Evolutionary conservation across 2,888 invertebrate species (phyloP).

Genomic region (Lycia hirtaria): DNA sequence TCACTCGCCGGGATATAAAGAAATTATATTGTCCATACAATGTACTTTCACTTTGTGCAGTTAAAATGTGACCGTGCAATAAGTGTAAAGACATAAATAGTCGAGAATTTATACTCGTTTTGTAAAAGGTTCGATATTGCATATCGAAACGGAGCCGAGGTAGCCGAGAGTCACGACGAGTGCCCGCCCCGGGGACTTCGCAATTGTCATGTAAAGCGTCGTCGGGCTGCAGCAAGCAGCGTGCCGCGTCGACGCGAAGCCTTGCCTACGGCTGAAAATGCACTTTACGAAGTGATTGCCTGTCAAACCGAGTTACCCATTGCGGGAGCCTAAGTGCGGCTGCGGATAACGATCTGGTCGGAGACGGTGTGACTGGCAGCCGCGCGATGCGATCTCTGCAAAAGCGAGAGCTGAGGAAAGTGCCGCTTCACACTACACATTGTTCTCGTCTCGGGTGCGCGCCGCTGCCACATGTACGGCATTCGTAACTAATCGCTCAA

Average conservation of each 20-base stretch:
- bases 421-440: constrained; percentile 47
- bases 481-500: constrained; percentile 43
- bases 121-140: constrained; percentile 53
- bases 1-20: constrained; percentile 54
- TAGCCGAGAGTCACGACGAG: constrained; percentile 60
- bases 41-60: constrained; percentile 51
- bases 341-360: constrained; percentile 69
- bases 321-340: constrained; percentile 67
- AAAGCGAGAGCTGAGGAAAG: constrained; percentile 53
- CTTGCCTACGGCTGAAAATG: constrained; percentile 80
- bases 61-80: constrained; percentile 27
- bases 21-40: constrained; percentile 49
- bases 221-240: constrained; percentile 62
- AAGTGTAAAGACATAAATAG: constrained; percentile 21
- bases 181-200: constrained; percentile 69
- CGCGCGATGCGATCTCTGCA: constrained; percentile 55
- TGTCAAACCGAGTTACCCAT: constrained; percentile 77
- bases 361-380: constrained; percentile 54
- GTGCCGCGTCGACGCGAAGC: constrained; percentile 59
- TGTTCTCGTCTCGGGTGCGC: constrained; percentile 46
- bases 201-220: constrained; percentile 82
- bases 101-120: constrained; percentile 32
- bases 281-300: constrained; percentile 80
- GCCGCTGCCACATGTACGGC: constrained; percentile 33
- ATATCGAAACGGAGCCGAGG: constrained; percentile 51